phyloP scores from a whole-genome alignment of 1,140 invertebrate genomes.

The Diorhabda carinulata region DNA sequence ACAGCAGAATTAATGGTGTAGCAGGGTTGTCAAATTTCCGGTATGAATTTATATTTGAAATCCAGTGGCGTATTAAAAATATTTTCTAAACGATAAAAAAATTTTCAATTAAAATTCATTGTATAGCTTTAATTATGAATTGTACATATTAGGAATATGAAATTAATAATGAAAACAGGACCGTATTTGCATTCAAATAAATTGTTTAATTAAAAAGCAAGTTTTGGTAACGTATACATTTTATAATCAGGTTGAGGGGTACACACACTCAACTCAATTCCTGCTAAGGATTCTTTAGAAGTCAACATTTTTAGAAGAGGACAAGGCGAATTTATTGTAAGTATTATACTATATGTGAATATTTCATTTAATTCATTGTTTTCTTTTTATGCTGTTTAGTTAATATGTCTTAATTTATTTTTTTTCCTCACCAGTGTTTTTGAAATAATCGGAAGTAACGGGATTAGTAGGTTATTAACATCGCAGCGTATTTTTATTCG shows the following conservation, averaged over 20 bases:
- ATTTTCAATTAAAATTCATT: no score
- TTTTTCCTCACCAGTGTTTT: neutral
- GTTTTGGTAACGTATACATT: no score
- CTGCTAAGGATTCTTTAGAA: conserved; percentile 25
- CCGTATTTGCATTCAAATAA: no score
- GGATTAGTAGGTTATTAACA: neutral
- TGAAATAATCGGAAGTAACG: neutral
- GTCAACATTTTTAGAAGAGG: conserved; percentile 34
- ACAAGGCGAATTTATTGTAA: conserved; percentile 37
- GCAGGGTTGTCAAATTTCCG: no score
- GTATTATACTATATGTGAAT: conserved; percentile 8
- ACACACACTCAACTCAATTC: conserved; percentile 32
- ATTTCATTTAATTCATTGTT: neutral
- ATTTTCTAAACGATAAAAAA: no score
- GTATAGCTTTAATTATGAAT: no score
- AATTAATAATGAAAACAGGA: no score
- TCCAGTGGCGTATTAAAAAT: no score
- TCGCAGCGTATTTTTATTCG: neutral
- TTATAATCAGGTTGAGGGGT: conserved; percentile 31
- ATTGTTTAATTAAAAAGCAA: no score
- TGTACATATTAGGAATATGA: no score
- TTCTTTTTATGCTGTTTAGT: neutral
- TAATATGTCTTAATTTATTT: neutral
- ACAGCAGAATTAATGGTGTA: no score
- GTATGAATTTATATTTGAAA: no score